A percentile compares a stretch with the other conserved stretches of the same genome.
Evolutionary conservation across 1,140 invertebrate genomes (phyloP).

Genomic region (Scaptodrosophila lebanonensis): DNA sequence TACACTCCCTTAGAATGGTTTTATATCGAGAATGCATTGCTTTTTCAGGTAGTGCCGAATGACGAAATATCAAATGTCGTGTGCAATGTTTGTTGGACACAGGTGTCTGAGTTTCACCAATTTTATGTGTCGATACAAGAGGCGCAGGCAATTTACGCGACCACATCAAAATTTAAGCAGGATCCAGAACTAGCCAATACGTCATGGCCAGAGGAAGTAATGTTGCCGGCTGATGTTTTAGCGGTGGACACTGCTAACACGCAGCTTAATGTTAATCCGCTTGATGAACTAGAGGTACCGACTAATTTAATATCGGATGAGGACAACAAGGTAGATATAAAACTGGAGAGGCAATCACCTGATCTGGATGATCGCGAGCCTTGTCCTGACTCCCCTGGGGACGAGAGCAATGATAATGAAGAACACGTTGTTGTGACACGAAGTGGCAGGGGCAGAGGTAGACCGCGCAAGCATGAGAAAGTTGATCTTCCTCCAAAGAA

Average conservation of each 20-base stretch:
- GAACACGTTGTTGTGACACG: conserved; percentile 52
- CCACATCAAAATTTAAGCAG: conserved; percentile 47
- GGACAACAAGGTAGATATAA: conserved; percentile 43
- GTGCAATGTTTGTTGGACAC: conserved; percentile 66
- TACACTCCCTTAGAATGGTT: not conserved
- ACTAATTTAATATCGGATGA: conserved; percentile 12
- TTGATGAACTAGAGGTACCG: conserved; percentile 48
- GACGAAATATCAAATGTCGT: conserved; percentile 64
- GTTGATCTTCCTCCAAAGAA: conserved; percentile 26
- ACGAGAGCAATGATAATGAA: conserved; percentile 17
- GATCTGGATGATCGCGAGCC: conserved; percentile 28
- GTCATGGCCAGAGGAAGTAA: conserved; percentile 57
- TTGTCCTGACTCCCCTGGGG: conserved; percentile 14
- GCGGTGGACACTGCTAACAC: conserved; percentile 39
- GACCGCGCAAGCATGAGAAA: conserved; percentile 1
- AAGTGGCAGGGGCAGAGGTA: conserved; percentile 41
- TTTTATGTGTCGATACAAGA: conserved; percentile 69
- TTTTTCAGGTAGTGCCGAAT: conserved; percentile 43
- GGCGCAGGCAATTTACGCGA: conserved; percentile 60
- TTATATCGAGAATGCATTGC: not conserved
- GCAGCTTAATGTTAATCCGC: conserved; percentile 51
- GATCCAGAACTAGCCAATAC: conserved; percentile 43
- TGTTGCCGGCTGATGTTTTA: conserved; percentile 52
- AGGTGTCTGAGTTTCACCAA: conserved; percentile 69
- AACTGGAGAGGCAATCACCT: conserved; percentile 43